Conservation (phyloP, 2,113 vertebrate genomes). For the Sialia sialis region DNA sequence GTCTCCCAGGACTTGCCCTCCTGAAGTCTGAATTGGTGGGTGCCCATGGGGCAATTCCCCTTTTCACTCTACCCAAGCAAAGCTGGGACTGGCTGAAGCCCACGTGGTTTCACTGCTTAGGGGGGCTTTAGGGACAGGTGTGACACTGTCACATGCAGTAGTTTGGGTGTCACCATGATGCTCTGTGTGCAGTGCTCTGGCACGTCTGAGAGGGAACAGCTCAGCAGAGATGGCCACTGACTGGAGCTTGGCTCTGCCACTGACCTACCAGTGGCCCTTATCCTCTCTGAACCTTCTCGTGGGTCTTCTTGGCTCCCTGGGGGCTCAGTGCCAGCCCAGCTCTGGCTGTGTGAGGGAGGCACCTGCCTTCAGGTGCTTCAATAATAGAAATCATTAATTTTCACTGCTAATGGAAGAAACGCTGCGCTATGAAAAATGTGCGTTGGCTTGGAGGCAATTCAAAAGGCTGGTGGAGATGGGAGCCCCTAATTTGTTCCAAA, state of each 20-base stretch:
- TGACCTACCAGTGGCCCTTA: accelerated
- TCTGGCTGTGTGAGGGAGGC: accelerated
- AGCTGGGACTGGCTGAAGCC: background rate
- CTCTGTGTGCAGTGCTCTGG: background rate
- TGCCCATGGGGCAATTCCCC: accelerated
- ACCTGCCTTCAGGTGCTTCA: background rate
- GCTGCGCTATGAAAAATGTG: background rate
- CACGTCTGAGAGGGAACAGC: background rate
- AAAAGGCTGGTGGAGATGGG: background rate
- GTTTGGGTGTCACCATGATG: accelerated
- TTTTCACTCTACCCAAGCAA: background rate
- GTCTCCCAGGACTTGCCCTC: background rate
- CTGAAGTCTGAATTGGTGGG: background rate
- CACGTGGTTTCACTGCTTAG: background rate
- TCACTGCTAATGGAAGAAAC: background rate
- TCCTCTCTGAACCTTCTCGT: background rate
- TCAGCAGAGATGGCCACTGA: background rate
- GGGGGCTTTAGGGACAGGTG: background rate
- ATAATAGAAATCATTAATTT: constrained; percentile 8
- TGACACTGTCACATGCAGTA: accelerated
- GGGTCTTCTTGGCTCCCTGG: background rate
- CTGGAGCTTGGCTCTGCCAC: background rate
- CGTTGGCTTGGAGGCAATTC: background rate
- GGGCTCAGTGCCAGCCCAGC: background rate
- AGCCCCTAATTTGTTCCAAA: constrained; percentile 40